Base-by-base conservation (phyloP, 1,140 invertebrate genomes). In the Portunus trituberculatus region DNA sequence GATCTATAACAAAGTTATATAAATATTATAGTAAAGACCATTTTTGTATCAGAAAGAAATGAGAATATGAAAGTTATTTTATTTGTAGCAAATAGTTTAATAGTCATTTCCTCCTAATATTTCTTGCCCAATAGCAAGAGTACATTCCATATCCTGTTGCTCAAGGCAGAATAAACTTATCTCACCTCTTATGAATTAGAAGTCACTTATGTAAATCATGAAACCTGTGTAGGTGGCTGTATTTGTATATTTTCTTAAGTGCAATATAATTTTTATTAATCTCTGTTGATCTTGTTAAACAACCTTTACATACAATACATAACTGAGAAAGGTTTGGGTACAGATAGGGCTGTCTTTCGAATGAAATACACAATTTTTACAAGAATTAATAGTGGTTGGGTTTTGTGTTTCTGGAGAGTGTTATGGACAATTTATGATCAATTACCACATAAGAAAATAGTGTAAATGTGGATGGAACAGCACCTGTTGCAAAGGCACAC, bases 401-500 rank as follows among this genome's bases (percentile, higher is more conserved):
- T 76, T n/a, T 76, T 76, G 67, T 76, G 67, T 76, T 76, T 76
- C 67, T 76, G n/a, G 67, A 76, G 4, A 76, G 12, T n/a, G 20
- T 76, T n/a, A n/a, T 76, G 67, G 67, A 76, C 67, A 76, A 76
- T 76, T 76, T n/a, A 76, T 59, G 67, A 76, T 76, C 67, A 25
- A 76, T 76, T 39, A 76, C 6, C n/a, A n/a, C n/a, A 76, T 76
- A 76, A 76, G n/a, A 76, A n/a, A 76, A n/a, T 76, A 76, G 67
- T 76, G n/a, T 76, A n/a, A 76, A 76, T 76, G 20, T 76, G 67
- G 67, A 76, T 76, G 67, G 67, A 76, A 76, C 67, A 76, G 67
- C 67, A 76, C 67, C 67, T 76, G 67, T 76, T 76, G 67, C 25
- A 76, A 76, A 76, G 67, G 67, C 67, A 76, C 67, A 76, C 67